Evolutionary conservation across 2,113 vertebrate species (phyloP), one percentile per base, ranked within the genome.

Genomic region (Gallinago media): DNA sequence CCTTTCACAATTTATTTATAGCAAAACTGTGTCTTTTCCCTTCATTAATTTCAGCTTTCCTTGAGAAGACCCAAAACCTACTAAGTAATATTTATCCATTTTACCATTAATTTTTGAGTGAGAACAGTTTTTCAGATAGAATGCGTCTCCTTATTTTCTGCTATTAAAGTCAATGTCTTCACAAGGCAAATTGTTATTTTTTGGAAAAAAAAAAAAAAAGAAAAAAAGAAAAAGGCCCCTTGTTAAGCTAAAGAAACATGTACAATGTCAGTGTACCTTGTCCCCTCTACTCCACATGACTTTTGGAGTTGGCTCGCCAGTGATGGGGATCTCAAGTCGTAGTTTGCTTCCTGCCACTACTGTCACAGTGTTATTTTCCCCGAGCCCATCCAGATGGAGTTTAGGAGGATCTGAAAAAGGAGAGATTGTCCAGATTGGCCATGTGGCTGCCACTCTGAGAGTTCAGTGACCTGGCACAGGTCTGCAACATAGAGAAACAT

Each of bases 291-390:
- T 99, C 99, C 99, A 99, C 46, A 99, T 96, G 89, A 99, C 98
- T 95, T 99, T 99, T 80, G 99, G 99, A 52, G 98, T 95, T 68
- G 99, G 99, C 94, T 99, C 99, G 82, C 99, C 99, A 68, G 97
- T 98, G 94, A 99, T 97, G 15, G 99, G 99, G 72, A 99, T 98
- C 96, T 99, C 99, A 92, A 99, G 97, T 23, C 99, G 99, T n/a
- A 99, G 97, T 95, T 99, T 99, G 96, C 97, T 99, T 96, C 99
- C 99, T 76, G 99, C 99, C 84, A 99, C 98, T 32, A 99, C 98
- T 58, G 98, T 99, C 65, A 99, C 98, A 1, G 98, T 99, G 94
- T 99, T 99, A 83, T 98, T 98, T 66, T 98, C 98, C 92, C 99
- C 99, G 76, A 99, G 98, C 73, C 98, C 98, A 6, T 99, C 99